phyloP scores from a whole-genome alignment of 2,888 invertebrate species.

The Epinotia nisella region DNA sequence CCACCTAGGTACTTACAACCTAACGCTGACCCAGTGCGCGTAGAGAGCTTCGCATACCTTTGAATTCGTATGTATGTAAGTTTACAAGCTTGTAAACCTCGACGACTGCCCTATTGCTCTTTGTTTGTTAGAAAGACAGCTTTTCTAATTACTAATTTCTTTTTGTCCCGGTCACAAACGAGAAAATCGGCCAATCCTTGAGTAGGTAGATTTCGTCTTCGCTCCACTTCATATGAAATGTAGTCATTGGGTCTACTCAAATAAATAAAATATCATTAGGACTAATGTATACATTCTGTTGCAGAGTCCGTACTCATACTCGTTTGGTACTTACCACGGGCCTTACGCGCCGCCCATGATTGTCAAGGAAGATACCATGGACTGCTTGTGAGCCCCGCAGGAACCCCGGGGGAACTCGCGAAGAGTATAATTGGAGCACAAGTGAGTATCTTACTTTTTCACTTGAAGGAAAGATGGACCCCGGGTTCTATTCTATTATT shows the following conservation, averaged over 20 bases:
- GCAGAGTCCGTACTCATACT: conserved; percentile 80
- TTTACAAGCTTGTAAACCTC: not conserved
- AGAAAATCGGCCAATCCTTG: no score
- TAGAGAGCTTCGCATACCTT: no score
- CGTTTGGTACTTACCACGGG: conserved; percentile 86
- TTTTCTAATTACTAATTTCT: no score
- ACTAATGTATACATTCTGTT: conserved; percentile 39
- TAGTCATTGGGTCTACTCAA: not conserved
- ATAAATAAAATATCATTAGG: not conserved
- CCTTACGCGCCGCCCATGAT: conserved; percentile 84
- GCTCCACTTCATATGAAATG: no score
- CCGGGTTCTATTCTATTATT: no score
- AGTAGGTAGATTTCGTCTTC: no score
- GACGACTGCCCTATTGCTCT: not conserved
- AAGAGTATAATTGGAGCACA: not conserved
- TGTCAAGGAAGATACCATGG: conserved; percentile 85
- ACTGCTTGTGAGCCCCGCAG: conserved; percentile 64
- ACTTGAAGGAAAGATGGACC: not conserved
- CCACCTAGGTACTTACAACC: no score
- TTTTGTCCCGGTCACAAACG: no score
- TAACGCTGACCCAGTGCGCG: no score
- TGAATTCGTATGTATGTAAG: no score
- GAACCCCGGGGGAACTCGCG: not conserved
- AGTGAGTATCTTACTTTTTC: not conserved
- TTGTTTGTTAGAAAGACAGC: no score